These are phyloP conservation scores for Spodoptera litura DNA, from an alignment of 1,140 invertebrate species.

Conservation along the genomic window DNA sequence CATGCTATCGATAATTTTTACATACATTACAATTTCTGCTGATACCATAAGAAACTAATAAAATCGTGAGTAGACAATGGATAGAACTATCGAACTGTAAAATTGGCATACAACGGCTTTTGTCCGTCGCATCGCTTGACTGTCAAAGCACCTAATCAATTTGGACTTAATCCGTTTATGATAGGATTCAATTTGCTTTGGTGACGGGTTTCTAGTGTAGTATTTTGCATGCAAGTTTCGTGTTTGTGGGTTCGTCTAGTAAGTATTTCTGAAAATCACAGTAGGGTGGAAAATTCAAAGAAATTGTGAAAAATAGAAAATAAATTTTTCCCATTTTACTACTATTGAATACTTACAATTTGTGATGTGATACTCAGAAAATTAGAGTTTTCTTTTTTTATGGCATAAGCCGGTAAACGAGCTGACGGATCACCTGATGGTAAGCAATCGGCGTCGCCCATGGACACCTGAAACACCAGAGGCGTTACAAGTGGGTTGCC, in stretches of 20 bases:
- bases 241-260: not conserved
- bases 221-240: conserved; percentile 22
- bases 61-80: not conserved
- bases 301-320: too few species aligned
- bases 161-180: conserved; percentile 2
- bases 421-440: too few species aligned
- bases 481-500: too few species aligned
- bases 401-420: too few species aligned
- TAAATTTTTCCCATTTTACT: too few species aligned
- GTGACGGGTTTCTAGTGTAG: not conserved
- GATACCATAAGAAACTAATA: not conserved
- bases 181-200: conserved; percentile 15
- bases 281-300: too few species aligned
- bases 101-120: not conserved
- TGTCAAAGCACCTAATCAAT: not conserved
- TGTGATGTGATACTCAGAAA: too few species aligned
- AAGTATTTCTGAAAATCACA: too few species aligned
- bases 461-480: too few species aligned
- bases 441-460: too few species aligned
- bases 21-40: not conserved
- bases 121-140: not conserved
- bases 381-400: too few species aligned
- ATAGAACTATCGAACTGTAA: conserved; percentile 24
- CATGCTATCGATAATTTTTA: not conserved
- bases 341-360: too few species aligned